Base-by-base conservation (phyloP, 2,113 vertebrate genomes). In the Heterochromis multidens region DNA sequence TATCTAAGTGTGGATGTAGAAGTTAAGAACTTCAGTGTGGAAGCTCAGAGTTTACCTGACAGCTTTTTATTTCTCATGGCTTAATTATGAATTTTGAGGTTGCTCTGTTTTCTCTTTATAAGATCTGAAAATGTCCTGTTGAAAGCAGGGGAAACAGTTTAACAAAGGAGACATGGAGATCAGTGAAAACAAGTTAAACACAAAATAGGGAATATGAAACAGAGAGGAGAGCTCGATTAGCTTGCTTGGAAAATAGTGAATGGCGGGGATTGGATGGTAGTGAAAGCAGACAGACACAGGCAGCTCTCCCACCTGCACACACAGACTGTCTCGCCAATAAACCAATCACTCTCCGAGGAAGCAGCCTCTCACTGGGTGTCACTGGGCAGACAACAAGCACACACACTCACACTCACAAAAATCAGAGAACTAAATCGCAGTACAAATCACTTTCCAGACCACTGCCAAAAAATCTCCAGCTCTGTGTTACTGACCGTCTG, bases 261-360 rank as follows among this genome's bases (percentile, higher is more conserved):
- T 87, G 79, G 82, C 86, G 54, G 85, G 72, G 86, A 87, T 21
- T 90, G 85, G 83, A 83, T 13, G 70, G 23, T 60, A 29, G 87
- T 67, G 74, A 85, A 85, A 90, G 85, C 81, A 89, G 82, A 84
- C 78, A 82, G 91, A 89, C 90, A 89, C 40, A 84, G 89, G 85
- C 83, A 89, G 91, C 81, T 85, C 90, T 93, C 88, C 92, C 90
- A 93, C 91, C 91, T 89, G 86, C 84, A 88, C 83, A 83, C 86
- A 90, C 77, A 84, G 81, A 76, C 87, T 35, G 83, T 85, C 92
- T 85, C 31, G 67, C 85, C 88, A 90, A 72, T 83, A 90, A 89
- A 89, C 91, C 92, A 94, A 92, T 93, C 92, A 90, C 74, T 90
- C 86, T 93, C 89, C 58, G 87, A 91, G 89, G 88, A 90, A 87